Evolutionary conservation across 2,888 invertebrate species (phyloP).

Genomic region (Sicus ferrugineus): DNA sequence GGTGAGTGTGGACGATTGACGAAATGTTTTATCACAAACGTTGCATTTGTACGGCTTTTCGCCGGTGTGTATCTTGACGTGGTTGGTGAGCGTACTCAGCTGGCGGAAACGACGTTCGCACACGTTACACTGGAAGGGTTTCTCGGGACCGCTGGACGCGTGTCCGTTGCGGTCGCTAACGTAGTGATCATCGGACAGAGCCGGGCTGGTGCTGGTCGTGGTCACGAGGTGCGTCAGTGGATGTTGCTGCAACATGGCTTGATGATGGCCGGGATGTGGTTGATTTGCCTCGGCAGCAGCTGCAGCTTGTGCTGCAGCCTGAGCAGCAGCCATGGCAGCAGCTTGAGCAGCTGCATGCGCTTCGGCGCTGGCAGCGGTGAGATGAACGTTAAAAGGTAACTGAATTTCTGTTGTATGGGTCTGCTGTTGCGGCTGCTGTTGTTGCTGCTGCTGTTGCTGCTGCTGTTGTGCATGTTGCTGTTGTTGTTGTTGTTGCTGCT

Average conservation of each 20-base stretch:
- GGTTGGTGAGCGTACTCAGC: conserved; percentile 64
- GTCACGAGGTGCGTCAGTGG: conserved; percentile 55
- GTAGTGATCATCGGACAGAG: conserved; percentile 52
- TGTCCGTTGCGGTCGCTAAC: conserved; percentile 50
- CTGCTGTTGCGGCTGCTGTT: conserved; percentile 51
- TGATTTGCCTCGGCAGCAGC: conserved; percentile 51
- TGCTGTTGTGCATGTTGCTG: conserved; percentile 48
- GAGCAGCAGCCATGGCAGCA: conserved; percentile 62
- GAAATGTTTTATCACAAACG: conserved; percentile 65
- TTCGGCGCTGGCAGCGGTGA: conserved; percentile 56
- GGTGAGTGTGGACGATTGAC: conserved; percentile 65
- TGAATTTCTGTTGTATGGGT: conserved; percentile 55
- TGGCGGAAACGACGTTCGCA: conserved; percentile 65
- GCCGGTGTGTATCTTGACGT: conserved; percentile 65
- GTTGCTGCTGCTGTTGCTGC: conserved; percentile 54
- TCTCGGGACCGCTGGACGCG: conserved; percentile 54
- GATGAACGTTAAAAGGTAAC: conserved; percentile 60
- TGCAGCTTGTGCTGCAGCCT: conserved; percentile 61
- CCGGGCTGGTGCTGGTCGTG: conserved; percentile 54
- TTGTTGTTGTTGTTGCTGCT: conserved; percentile 47
- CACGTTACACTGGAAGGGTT: conserved; percentile 65
- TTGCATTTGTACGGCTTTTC: conserved; percentile 65
- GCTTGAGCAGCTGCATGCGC: conserved; percentile 61
- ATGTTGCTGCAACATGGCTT: conserved; percentile 50
- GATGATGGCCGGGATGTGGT: conserved; percentile 39